Base-by-base conservation (phyloP, 1,140 invertebrate genomes). In the Paramacrobiotus metropolitanus region DNA sequence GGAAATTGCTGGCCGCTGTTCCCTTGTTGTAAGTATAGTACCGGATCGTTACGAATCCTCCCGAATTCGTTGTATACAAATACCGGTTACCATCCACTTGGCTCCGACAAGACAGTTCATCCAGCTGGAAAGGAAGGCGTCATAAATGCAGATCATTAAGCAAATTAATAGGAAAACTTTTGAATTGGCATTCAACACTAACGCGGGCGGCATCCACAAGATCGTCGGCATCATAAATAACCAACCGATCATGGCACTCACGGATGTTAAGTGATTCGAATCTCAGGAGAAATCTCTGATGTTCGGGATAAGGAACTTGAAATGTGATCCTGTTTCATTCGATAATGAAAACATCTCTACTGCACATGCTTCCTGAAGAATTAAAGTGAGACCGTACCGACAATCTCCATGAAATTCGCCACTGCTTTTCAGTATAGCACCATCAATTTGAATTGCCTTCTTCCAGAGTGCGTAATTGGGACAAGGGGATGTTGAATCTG, bases 341-440 rank as follows among this genome's bases (percentile, higher is more conserved):
- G n/a, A n/a, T n/a, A n/a, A n/a, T n/a, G n/a, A n/a, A n/a, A n/a
- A n/a, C n/a, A n/a, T n/a, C n/a, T n/a, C n/a, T n/a, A n/a, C n/a
- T n/a, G n/a, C n/a, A n/a, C n/a, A n/a, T n/a, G n/a, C n/a, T n/a
- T n/a, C n/a, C n/a, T n/a, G n/a, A n/a, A n/a, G n/a, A n/a, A n/a
- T n/a, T n/a, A n/a, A n/a, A n/a, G n/a, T n/a, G n/a, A n/a, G n/a
- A n/a, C n/a, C n/a, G n/a, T n/a, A n/a, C n/a, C 48, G 48, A 24
- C 48, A 55, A 24, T 55, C 48, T 55, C 48, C 48, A 24, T 55
- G 48, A 24, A 55, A 55, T 55, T 55, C 48, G 24, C 48, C 24
- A 28, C 48, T 55, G 24, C 48, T 55, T 24, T 24, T 55, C 48
- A 55, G 24, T 4, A 55, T 24, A 4, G 48, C 48, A 4, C 48